Percentiles rank a stretch among this genome's conserved stretches.
phyloP scores from a whole-genome alignment of 2,797 vertebrate genomes.

The Hippocampus kuda region DNA sequence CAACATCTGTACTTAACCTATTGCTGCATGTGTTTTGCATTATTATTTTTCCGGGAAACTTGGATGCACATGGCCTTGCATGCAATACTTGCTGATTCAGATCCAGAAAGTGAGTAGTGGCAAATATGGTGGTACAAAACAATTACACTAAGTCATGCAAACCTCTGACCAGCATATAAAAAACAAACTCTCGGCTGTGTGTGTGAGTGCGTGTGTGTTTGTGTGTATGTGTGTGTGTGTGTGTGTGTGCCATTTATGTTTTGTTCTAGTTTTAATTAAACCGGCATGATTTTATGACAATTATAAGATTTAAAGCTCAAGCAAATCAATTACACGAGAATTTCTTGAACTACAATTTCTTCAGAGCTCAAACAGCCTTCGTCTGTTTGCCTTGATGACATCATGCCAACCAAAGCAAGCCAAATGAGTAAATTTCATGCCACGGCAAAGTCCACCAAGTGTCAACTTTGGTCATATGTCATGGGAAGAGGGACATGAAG shows the following conservation, averaged over 20 bases:
- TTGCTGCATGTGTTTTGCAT: constrained; percentile 49
- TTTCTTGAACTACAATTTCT: constrained; percentile 15
- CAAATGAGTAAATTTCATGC: constrained; percentile 28
- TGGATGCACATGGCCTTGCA: constrained; percentile 54
- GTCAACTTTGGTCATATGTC: constrained; percentile 39
- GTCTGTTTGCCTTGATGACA: constrained; percentile 26
- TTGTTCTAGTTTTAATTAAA: constrained; percentile 16
- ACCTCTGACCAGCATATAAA: neutral
- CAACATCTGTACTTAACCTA: constrained; percentile 54
- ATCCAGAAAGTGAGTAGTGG: constrained; percentile 42
- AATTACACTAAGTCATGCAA: constrained; percentile 43
- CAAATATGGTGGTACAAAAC: constrained; percentile 34
- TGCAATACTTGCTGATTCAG: constrained; percentile 45
- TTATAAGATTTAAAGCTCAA: neutral
- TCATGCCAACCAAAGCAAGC: constrained; percentile 32
- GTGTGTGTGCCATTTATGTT: constrained; percentile 2
- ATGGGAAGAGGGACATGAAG: constrained; percentile 15
- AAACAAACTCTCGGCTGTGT: neutral
- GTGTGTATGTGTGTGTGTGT: neutral
- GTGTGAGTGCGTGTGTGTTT: neutral
- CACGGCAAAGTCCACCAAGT: constrained; percentile 20
- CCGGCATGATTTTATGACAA: constrained; percentile 16
- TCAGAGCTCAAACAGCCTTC: constrained; percentile 19
- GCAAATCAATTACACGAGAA: constrained; percentile 11
- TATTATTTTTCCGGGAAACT: constrained; percentile 52